A percentile compares a stretch with the other conserved stretches of the same genome.
Evolutionary conservation across 2,888 invertebrate genomes (phyloP).

Genomic region (Lycophotia porphyrea): DNA sequence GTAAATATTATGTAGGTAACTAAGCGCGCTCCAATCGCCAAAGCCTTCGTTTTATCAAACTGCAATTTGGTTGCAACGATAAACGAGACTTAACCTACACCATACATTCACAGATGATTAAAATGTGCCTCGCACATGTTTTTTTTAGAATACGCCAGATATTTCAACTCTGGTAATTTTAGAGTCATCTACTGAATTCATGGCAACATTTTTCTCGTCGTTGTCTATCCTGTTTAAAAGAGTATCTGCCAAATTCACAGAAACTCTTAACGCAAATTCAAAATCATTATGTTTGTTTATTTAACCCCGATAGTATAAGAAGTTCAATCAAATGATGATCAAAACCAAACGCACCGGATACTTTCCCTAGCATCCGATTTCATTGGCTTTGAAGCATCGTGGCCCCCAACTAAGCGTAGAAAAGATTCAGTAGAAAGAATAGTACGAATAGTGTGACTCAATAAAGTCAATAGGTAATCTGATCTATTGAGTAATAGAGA

Average conservation of each 20-base stretch:
- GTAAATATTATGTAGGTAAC: neutral
- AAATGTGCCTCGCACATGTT: neutral
- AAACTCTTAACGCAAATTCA: neutral
- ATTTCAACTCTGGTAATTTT: neutral
- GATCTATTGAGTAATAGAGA: neutral
- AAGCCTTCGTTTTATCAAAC: no score
- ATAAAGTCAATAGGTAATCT: no score
- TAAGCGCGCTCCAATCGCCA: neutral
- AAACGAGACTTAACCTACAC: neutral
- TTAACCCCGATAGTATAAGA: neutral
- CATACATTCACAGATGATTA: neutral
- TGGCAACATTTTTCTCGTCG: neutral
- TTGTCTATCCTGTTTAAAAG: neutral
- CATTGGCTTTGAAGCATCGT: neutral
- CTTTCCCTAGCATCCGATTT: slow-evolving; percentile 23
- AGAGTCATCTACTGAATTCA: neutral
- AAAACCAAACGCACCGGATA: slow-evolving; percentile 26
- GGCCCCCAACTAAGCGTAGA: neutral
- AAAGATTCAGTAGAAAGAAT: neutral
- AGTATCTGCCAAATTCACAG: neutral
- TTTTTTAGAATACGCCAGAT: neutral
- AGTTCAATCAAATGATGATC: neutral
- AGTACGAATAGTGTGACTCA: neutral
- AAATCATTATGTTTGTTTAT: neutral
- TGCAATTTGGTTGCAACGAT: neutral